Evolutionary conservation across 2,113 vertebrate species (phyloP), one percentile per base, ranked within the genome.

Genomic region (Sturnira hondurensis): DNA sequence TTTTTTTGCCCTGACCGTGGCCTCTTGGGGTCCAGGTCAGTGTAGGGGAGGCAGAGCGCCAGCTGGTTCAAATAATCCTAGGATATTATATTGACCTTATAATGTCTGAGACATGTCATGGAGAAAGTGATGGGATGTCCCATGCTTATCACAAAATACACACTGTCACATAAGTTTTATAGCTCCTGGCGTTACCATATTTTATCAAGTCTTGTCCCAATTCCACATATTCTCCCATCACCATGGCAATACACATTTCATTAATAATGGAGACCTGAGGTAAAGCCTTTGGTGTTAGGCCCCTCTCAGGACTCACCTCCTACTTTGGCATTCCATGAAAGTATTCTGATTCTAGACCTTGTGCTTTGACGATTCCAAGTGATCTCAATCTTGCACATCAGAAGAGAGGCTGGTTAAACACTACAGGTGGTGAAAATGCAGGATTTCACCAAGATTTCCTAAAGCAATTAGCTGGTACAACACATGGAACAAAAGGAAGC

Each of bases 191-290:
- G 93, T 93, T 95, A 81, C 52, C 88, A 85, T 96, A 95, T 94
- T 96, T 95, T 96, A 73, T 96, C 91, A 96, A 63, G 86, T 95
- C 67, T 95, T 96, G 89, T 93, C 95, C 91, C 73, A 86, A 74
- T 86, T 89, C 68, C 28, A 78, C 63, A 74, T 92, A 58, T 73
- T 95, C 61, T 91, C 56, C 68, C 52, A 74, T 97, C 92, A 86
- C 97, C 96, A 95, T 97, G 96, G 96, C 97, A 97, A 97, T 96
- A 68, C 77, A 94, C 47, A 22, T 86, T 94, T 83, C 82, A 96
- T 97, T 97, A 95, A 89, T 94, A 96, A 94, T 71, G 92, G 86
- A 93, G 36, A 58, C 94, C 81, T 58, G 31, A 68, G 50, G 54
- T 68, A 86, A 52, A 83, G 63, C 61, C 43, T 36, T 92, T 50